Evolutionary conservation across 2,888 invertebrate genomes (phyloP), one percentile per base, ranked within the genome.

Genomic region (Siphlonurus alternatus): DNA sequence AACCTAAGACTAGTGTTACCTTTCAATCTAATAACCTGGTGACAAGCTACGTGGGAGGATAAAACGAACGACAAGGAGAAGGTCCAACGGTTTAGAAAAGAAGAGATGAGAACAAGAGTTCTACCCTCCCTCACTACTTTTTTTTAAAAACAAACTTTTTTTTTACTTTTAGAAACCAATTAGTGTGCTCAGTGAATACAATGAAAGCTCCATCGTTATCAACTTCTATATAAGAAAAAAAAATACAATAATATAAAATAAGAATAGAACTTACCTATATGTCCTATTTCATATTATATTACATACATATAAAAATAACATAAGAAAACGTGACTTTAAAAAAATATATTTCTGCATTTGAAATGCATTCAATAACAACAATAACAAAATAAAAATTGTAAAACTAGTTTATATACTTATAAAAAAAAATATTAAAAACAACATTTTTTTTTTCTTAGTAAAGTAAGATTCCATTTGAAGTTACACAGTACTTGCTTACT

Each of bases 121-220:
- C 7, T 38, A 38, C 5, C 38, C 38, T 10, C 38, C 38, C 38
- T 38, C 7, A 38, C 38, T 38, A 10, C 15, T 38, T 38, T 38
- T 15, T 15, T 15, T 38, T 15, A 38, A 38, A 38, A 38, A 38
- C n/a, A 38, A 38, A 38, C 15, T 10, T 15, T 10, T 10, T 22
- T 56, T 56, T n/a, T 56, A 18, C n/a, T 56, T 56, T 56, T n/a
- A 56, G 56, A 56, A 56, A 56, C 56, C 56, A 56, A 56, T 56
- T 56, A 56, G 56, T 56, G 56, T 56, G 56, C 56, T 56, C 56
- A 56, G 56, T 10, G 56, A 56, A 22, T 56, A 56, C 56, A 56
- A 56, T 56, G 56, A 56, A 56, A 56, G n/a, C 5, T n/a, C 56
- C n/a, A 22, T 56, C 56, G 56, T 56, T 56, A 56, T 56, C 56